These are phyloP conservation scores for Falco berigora DNA, from an alignment of 2,797 vertebrate species.

Conservation along the genomic window DNA sequence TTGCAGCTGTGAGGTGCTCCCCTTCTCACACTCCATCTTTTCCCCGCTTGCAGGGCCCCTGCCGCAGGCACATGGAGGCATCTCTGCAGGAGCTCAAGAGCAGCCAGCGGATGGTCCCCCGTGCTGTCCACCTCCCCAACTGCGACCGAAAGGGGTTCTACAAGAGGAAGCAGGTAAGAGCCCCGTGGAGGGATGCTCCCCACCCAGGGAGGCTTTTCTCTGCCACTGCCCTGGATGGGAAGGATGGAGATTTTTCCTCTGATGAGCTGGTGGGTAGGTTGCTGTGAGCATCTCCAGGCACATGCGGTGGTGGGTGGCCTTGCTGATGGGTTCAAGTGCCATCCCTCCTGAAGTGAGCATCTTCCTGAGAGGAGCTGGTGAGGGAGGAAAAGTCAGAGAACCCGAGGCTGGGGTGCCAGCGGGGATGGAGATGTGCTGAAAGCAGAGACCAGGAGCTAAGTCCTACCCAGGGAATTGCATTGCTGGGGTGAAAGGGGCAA, in stretches of 20 bases:
- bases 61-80: slow-evolving; percentile 93
- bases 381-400: neutral
- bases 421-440: neutral
- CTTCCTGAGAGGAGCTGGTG: neutral
- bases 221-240: neutral
- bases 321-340: neutral
- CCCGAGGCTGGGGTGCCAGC: neutral
- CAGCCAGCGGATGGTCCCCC: slow-evolving; percentile 86
- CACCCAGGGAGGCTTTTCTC: neutral
- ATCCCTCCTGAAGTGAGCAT: neutral
- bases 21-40: neutral
- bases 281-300: neutral
- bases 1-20: neutral
- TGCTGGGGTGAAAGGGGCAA: neutral
- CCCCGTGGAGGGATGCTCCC: neutral
- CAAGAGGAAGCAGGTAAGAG: slow-evolving; percentile 93
- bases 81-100: slow-evolving; percentile 94
- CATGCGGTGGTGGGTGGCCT: neutral
- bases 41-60: slow-evolving; percentile 81
- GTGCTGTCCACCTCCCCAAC: slow-evolving; percentile 92
- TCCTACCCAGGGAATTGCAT: neutral
- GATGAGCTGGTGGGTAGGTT: neutral
- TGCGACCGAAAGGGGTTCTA: slow-evolving; percentile 97
- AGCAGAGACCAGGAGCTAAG: neutral
- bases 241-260: neutral